phyloP scores from a whole-genome alignment of 2,797 vertebrate genomes.

The Poliocrania exsul region DNA sequence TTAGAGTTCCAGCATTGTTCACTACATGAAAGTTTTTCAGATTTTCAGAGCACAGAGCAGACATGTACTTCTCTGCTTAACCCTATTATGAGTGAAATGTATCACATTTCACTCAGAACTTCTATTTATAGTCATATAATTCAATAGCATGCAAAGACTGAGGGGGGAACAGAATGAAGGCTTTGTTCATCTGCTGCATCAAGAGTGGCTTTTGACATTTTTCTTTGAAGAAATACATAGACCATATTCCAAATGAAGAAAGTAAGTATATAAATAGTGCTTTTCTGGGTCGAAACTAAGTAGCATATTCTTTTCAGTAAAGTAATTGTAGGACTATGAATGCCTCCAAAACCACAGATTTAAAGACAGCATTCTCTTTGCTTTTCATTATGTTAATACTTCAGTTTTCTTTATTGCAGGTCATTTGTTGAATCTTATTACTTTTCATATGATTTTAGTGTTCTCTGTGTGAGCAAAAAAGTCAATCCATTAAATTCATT shows the following conservation, averaged over 20 bases:
- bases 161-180: background rate
- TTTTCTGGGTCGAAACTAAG: background rate
- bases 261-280: background rate
- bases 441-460: background rate
- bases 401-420: background rate
- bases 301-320: background rate
- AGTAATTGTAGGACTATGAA: background rate
- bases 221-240: background rate
- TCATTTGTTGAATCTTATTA: background rate
- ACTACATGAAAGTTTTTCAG: background rate
- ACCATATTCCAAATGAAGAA: background rate
- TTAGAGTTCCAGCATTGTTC: background rate
- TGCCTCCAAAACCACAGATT: background rate
- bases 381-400: slow-evolving; percentile 43
- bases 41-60: background rate
- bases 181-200: background rate
- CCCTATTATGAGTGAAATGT: background rate
- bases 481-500: background rate
- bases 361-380: background rate
- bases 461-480: background rate
- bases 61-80: background rate
- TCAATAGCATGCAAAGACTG: background rate
- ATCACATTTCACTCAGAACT: background rate
- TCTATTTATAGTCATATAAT: background rate
- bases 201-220: background rate